phyloP scores from a whole-genome alignment of 1,140 invertebrate genomes.

The Aporrectodea caliginosa region DNA sequence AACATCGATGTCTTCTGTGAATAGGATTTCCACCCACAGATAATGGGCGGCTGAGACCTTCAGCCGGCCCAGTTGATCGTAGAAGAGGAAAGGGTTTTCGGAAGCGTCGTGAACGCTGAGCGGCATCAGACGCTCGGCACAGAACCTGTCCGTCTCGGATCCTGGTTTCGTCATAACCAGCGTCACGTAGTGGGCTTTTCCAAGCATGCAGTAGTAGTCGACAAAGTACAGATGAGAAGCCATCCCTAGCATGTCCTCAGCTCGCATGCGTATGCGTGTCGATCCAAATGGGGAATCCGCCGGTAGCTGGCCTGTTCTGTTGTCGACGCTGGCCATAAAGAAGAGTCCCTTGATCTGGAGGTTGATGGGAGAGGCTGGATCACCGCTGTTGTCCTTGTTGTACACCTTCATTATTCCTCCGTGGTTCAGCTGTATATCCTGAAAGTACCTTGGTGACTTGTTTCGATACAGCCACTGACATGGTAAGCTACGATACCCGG shows the following conservation, averaged over 20 bases:
- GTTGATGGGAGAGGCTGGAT: no score
- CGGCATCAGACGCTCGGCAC: constrained; percentile 41
- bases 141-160: no score
- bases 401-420: constrained; percentile 12
- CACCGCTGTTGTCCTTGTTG: constrained; percentile 10
- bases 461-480: not conserved
- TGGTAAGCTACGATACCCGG: no score
- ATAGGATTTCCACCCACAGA: no score
- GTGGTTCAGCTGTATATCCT: not conserved
- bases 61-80: no score
- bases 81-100: constrained; percentile 36
- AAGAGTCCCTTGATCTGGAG: no score
- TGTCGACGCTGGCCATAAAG: constrained; percentile 7
- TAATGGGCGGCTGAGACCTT: no score
- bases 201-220: constrained; percentile 39
- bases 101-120: constrained; percentile 29
- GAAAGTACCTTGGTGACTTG: constrained; percentile 1
- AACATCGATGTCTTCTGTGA: no score
- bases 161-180: constrained; percentile 36
- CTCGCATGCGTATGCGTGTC: not conserved
- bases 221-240: constrained; percentile 40
- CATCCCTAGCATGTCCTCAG: not conserved
- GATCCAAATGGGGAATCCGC: not conserved
- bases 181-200: constrained; percentile 37
- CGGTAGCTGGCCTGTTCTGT: not conserved